Evolutionary conservation across 2,888 invertebrate genomes (phyloP).

Genomic region (Achlya flavicornis): DNA sequence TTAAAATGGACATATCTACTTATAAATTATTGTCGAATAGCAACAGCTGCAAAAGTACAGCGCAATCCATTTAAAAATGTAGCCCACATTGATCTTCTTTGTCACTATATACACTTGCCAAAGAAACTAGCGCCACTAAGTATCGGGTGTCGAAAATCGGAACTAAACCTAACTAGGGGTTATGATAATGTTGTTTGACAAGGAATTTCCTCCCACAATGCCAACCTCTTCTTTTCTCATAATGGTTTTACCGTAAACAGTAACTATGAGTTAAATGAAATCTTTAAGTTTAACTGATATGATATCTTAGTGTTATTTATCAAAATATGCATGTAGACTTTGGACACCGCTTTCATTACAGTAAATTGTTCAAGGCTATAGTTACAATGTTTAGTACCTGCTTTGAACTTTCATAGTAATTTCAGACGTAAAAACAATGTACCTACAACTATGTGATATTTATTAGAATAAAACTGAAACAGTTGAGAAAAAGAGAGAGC

Average conservation of each 20-base stretch:
- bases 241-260: neutral
- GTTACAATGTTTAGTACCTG: no score
- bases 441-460: no score
- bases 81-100: neutral
- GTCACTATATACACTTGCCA: neutral
- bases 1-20: conserved; percentile 1
- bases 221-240: neutral
- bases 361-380: no score
- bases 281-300: no score
- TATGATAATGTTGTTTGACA: neutral
- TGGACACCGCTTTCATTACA: no score
- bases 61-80: neutral
- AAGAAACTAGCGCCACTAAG: neutral
- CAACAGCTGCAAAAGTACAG: neutral
- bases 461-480: no score
- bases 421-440: no score
- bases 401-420: no score
- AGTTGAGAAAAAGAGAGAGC: no score
- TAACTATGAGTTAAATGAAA: neutral
- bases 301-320: neutral
- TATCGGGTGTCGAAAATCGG: neutral
- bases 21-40: conserved; percentile 1
- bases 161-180: neutral
- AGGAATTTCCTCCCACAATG: neutral
- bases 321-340: no score